Percentiles rank a stretch among this genome's conserved stretches.
These are phyloP conservation scores for Leptocoma aspasia DNA, from an alignment of 2,113 vertebrate species.

Conservation along the genomic window DNA sequence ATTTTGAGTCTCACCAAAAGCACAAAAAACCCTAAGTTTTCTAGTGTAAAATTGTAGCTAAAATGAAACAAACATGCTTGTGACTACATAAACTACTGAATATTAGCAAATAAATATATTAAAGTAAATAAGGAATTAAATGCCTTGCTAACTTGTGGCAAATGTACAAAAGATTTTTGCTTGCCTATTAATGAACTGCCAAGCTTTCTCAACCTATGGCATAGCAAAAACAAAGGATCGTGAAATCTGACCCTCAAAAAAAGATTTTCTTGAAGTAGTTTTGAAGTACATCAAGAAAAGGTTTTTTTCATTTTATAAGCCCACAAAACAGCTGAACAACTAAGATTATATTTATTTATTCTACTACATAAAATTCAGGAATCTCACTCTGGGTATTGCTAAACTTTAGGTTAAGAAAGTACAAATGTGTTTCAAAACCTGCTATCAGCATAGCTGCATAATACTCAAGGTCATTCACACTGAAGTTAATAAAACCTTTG, in stretches of 20 bases:
- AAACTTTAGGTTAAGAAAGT: neutral
- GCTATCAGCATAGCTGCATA: neutral
- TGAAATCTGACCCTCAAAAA: neutral
- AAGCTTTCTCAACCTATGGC: neutral
- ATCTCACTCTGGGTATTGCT: neutral
- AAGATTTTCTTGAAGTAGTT: neutral
- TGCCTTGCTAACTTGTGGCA: neutral
- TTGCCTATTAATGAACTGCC: neutral
- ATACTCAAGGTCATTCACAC: neutral
- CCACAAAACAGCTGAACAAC: neutral
- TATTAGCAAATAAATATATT: neutral
- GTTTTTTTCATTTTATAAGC: neutral
- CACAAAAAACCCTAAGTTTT: neutral
- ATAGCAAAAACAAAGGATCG: neutral
- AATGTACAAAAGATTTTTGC: neutral
- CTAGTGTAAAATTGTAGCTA: fast-evolving
- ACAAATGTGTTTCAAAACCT: neutral
- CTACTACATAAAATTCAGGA: neutral
- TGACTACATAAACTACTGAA: neutral
- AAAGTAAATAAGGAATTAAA: neutral
- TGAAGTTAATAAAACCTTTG: neutral
- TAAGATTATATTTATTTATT: neutral
- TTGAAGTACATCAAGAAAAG: neutral
- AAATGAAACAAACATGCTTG: neutral
- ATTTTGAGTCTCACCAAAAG: neutral